A percentile compares a stretch with the other conserved stretches of the same genome.
phyloP scores from a whole-genome alignment of 2,113 vertebrate species.

The Piprites chloris region DNA sequence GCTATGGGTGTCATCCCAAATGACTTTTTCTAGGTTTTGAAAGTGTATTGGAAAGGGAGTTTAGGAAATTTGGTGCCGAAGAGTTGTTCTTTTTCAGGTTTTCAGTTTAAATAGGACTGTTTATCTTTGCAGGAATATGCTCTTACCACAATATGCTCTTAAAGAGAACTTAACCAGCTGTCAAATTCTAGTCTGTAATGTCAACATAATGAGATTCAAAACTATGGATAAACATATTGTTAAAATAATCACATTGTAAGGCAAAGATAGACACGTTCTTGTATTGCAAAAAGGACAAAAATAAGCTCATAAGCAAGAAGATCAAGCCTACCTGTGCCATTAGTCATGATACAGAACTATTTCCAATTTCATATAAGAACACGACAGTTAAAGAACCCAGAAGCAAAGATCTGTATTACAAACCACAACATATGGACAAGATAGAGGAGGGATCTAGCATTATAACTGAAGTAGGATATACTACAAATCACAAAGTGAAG shows the following conservation, averaged over 20 bases:
- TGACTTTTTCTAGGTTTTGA: neutral
- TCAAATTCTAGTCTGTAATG: neutral
- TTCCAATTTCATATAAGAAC: neutral
- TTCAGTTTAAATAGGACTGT: neutral
- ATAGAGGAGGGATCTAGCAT: conserved; percentile 3
- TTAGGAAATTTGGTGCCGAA: neutral
- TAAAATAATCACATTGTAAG: neutral
- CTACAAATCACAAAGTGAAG: neutral
- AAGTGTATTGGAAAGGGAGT: neutral
- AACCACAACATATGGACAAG: conserved; percentile 30
- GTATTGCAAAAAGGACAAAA: neutral
- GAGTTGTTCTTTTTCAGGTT: neutral
- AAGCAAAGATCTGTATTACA: neutral
- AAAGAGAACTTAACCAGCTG: neutral
- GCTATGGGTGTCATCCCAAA: neutral
- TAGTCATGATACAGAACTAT: neutral
- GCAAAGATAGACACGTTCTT: neutral
- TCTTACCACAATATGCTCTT: neutral
- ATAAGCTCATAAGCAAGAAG: neutral
- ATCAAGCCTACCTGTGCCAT: neutral
- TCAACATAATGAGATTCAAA: neutral
- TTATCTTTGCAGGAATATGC: neutral
- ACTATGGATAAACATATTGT: neutral
- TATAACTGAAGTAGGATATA: neutral
- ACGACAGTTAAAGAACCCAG: neutral